Evolutionary conservation across 2,797 vertebrate genomes (phyloP).

Genomic region (Thalassophryne amazonica): DNA sequence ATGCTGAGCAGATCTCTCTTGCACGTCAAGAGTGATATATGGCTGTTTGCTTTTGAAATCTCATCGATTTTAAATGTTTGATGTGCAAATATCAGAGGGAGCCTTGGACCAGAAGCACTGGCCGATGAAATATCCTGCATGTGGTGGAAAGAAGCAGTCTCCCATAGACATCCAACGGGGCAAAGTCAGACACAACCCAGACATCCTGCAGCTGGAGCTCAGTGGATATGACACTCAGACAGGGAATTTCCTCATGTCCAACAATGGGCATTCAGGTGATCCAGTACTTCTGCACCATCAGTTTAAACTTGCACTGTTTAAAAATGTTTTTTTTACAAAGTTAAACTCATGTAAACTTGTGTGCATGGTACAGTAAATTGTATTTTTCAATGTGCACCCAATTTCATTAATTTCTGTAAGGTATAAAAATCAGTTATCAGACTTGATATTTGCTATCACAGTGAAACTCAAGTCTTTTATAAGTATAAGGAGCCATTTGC

Average conservation of each 20-base stretch:
- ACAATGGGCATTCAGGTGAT: conserved; percentile 91
- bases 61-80: neutral
- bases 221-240: conserved; percentile 71
- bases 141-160: conserved; percentile 82
- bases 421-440: neutral
- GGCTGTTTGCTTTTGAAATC: neutral
- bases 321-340: no score
- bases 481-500: no score
- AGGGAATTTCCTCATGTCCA: conserved; percentile 79
- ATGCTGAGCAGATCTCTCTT: neutral
- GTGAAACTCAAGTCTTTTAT: neutral
- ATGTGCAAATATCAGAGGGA: conserved; percentile 70
- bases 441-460: neutral
- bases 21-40: neutral
- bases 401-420: neutral
- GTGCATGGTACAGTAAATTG: no score
- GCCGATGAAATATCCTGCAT: conserved; percentile 74
- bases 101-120: conserved; percentile 84
- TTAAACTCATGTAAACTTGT: no score
- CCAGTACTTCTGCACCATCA: no score
- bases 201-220: conserved; percentile 75
- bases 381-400: neutral
- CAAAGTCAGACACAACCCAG: conserved; percentile 71
- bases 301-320: no score
- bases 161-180: conserved; percentile 86